These are phyloP conservation scores for Labeo rohita DNA, from an alignment of 2,113 vertebrate species.

Conservation along the genomic window DNA sequence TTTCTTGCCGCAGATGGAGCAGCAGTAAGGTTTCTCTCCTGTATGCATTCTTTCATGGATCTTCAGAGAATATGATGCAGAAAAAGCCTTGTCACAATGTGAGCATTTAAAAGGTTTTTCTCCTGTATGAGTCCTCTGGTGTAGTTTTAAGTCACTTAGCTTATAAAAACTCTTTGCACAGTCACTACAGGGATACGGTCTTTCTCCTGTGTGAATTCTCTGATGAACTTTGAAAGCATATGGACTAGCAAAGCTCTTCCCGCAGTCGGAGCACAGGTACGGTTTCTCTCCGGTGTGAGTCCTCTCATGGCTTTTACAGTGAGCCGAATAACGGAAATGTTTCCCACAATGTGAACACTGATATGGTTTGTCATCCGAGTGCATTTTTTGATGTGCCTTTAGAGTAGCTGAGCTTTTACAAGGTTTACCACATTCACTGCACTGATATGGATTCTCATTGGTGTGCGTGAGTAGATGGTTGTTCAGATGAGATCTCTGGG, in stretches of 20 bases:
- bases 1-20: neutral
- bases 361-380: conserved; percentile 27
- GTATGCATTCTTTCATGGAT: neutral
- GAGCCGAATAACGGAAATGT: neutral
- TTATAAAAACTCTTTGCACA: conserved; percentile 43
- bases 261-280: conserved; percentile 37
- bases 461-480: neutral
- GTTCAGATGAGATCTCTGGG: neutral
- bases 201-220: conserved; percentile 11
- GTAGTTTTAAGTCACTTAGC: neutral
- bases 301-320: neutral
- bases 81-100: neutral
- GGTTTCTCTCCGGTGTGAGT: conserved; percentile 23
- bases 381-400: conserved; percentile 4
- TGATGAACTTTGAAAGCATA: conserved; percentile 27
- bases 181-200: conserved; percentile 45
- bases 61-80: neutral
- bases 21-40: neutral
- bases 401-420: conserved; percentile 22
- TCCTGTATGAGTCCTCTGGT: conserved; percentile 38
- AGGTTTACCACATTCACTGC: conserved; percentile 28
- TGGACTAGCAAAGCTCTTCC: conserved; percentile 27
- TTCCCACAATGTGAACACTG: conserved; percentile 17
- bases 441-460: conserved; percentile 24
- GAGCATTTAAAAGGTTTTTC: conserved; percentile 9